Conservation (phyloP, 2,113 vertebrate species). For the Atrichornis clamosus region DNA sequence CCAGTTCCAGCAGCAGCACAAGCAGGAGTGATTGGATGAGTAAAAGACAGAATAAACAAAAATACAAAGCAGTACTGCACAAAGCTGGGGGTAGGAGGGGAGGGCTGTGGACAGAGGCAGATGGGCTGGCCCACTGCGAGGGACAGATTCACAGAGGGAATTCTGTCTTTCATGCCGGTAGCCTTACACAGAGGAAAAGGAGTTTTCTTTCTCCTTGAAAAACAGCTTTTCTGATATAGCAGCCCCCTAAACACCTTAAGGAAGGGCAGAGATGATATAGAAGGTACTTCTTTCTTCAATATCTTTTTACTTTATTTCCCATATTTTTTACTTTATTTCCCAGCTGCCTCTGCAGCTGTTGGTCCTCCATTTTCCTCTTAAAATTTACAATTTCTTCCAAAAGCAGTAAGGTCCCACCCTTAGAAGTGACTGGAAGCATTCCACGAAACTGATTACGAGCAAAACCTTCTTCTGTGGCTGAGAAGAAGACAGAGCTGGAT, state of each 20-base stretch:
- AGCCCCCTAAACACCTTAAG: background rate
- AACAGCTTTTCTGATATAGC: background rate
- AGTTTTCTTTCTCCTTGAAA: background rate
- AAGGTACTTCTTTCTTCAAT: background rate
- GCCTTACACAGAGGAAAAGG: background rate
- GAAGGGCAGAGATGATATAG: background rate
- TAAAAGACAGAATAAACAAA: background rate
- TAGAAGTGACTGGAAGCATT: background rate
- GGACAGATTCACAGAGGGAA: background rate
- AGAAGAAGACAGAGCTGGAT: background rate
- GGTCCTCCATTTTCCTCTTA: background rate
- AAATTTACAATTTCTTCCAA: background rate
- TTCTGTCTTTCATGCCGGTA: background rate
- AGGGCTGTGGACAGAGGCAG: background rate
- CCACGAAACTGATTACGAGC: background rate
- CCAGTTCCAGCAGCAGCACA: background rate
- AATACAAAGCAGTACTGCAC: background rate
- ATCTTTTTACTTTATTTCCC: background rate
- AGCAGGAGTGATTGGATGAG: rapidly evolving
- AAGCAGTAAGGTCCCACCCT: background rate
- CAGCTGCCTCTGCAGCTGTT: background rate
- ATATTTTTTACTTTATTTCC: background rate
- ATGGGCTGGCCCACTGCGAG: background rate
- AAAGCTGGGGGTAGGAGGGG: background rate
- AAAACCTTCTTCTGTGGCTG: background rate